Percentiles rank a stretch among this genome's conserved stretches.
Evolutionary conservation across 92 coral and sea anemone species (phyloP).

Genomic region (Epizoanthus rinbou): DNA sequence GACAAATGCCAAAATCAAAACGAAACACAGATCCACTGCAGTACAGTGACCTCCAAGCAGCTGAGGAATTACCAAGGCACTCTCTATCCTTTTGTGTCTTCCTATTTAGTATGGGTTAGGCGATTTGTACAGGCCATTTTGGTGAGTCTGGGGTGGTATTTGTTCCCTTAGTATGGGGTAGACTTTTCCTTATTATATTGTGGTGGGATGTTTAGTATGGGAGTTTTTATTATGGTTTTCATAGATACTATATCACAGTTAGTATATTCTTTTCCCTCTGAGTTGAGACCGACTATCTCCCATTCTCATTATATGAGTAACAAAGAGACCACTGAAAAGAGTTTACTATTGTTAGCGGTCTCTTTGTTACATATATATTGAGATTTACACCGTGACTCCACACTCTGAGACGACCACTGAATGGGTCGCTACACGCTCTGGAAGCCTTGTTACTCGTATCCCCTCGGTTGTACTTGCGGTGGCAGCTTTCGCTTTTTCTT

Average conservation of each 20-base stretch:
- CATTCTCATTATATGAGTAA: no score
- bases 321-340: conserved; percentile 25
- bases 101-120: no score
- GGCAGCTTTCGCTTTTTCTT: no score
- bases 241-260: neutral
- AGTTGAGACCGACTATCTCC: conserved; percentile 36
- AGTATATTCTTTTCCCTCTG: neutral
- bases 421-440: neutral
- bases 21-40: no score
- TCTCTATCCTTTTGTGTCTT: no score
- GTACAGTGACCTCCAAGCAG: no score
- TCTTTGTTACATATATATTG: conserved; percentile 6
- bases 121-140: no score
- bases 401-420: conserved; percentile 6
- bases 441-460: conserved; percentile 4
- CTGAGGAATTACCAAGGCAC: no score
- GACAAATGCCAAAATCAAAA: no score
- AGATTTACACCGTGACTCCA: neutral
- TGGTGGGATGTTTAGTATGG: conserved; percentile 20
- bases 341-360: conserved; percentile 39
- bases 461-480: neutral
- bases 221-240: conserved; percentile 10
- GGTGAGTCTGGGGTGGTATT: no score
- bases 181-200: neutral
- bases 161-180: neutral